Conservation (phyloP, 2,797 vertebrate species). For the Basileuterus tristriatus region DNA sequence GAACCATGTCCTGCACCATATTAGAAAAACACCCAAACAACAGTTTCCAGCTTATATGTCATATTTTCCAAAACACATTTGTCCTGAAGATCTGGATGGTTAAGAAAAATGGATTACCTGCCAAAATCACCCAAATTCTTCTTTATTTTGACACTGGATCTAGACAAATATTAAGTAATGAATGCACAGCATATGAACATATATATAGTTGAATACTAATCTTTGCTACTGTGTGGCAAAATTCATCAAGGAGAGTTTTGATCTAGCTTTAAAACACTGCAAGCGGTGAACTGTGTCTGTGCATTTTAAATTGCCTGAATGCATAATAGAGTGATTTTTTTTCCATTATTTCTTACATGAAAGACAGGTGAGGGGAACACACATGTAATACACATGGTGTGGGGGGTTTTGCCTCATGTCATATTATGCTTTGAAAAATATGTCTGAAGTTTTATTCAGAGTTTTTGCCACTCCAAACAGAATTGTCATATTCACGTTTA, state of each 20-base stretch:
- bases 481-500: not conserved
- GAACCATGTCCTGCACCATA: not conserved
- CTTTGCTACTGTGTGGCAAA: not conserved
- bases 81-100: not conserved
- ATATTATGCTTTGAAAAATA: not conserved
- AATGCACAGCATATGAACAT: not conserved
- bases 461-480: not conserved
- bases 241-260: slow-evolving; percentile 8
- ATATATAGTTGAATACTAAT: not conserved
- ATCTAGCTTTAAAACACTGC: slow-evolving; percentile 3
- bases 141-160: not conserved
- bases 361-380: not conserved
- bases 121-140: not conserved
- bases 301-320: not conserved
- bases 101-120: not conserved
- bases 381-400: not conserved
- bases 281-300: not conserved
- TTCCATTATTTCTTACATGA: not conserved
- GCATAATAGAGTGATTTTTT: not conserved
- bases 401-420: not conserved
- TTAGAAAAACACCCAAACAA: not conserved
- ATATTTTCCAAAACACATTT: not conserved
- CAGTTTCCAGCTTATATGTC: not conserved
- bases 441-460: not conserved
- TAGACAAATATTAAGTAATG: not conserved